Evolutionary conservation across 92 coral and sea anemone species (phyloP).

Genomic region (Epizoanthus stellaris): DNA sequence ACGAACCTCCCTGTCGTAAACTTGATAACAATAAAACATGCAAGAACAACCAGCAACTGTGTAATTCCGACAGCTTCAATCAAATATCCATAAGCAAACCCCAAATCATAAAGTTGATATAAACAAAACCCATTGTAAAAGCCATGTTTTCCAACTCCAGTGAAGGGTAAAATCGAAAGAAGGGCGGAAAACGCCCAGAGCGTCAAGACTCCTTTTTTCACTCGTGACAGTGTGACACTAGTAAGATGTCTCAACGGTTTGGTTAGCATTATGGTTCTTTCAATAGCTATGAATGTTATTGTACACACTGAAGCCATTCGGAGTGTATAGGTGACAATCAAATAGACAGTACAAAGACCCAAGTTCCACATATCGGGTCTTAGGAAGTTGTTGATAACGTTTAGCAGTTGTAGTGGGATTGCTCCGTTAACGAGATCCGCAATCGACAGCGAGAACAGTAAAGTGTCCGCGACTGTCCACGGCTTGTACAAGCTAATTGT

Average conservation of each 20-base stretch:
- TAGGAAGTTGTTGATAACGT: conserved; percentile 74
- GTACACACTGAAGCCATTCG: conserved; percentile 95
- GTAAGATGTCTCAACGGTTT: conserved; percentile 85
- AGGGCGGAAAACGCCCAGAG: conserved; percentile 76
- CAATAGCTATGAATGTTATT: conserved; percentile 87
- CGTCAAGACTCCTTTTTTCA: conserved; percentile 57
- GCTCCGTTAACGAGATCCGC: conserved; percentile 86
- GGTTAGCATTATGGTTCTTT: conserved; percentile 77
- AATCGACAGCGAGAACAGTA: conserved; percentile 81
- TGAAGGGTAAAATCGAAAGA: conserved; percentile 69
- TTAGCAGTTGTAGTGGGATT: conserved; percentile 79
- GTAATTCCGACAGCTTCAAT: conserved; percentile 79
- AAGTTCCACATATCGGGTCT: conserved; percentile 80
- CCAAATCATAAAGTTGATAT: conserved; percentile 83
- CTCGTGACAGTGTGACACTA: conserved; percentile 71
- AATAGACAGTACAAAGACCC: conserved; percentile 74
- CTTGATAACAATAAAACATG: conserved; percentile 81
- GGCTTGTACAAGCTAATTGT: conserved; percentile 81
- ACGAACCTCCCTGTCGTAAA: conserved; percentile 76
- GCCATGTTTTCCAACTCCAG: conserved; percentile 70
- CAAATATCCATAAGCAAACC: conserved; percentile 72
- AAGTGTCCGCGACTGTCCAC: conserved; percentile 83
- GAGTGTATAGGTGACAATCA: conserved; percentile 80
- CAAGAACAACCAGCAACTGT: conserved; percentile 78
- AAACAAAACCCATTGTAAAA: conserved; percentile 66